Percentiles rank a stretch among this genome's conserved stretches.
Conservation (phyloP, 2,888 invertebrate species). For the Athripsodes cinereus region DNA sequence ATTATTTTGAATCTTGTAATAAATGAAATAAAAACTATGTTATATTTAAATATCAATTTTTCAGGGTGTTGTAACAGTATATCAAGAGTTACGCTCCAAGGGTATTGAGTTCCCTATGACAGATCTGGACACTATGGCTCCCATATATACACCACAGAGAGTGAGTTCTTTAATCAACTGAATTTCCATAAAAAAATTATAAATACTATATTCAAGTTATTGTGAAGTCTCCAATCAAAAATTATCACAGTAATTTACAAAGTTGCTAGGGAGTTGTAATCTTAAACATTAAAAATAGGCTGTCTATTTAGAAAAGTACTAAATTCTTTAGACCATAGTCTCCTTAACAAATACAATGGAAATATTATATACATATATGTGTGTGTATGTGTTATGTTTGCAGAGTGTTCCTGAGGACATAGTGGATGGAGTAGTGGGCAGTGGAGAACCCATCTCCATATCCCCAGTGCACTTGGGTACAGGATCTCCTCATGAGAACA, state of each 20-base stretch:
- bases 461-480: constrained; percentile 20
- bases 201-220: not conserved
- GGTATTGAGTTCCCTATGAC: constrained; percentile 98
- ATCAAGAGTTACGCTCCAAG: constrained; percentile 87
- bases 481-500: not conserved
- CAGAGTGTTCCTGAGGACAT: constrained; percentile 39
- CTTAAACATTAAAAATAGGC: too few relatives aligned
- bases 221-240: not conserved
- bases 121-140: constrained; percentile 88
- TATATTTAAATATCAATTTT: constrained; percentile 29
- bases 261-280: too few relatives aligned
- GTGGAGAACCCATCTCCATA: constrained; percentile 21
- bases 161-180: constrained; percentile 41
- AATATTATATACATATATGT: constrained; percentile 4
- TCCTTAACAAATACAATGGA: too few relatives aligned
- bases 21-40: too few relatives aligned
- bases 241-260: too few relatives aligned
- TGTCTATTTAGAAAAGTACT: too few relatives aligned
- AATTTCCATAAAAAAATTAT: not conserved
- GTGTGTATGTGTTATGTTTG: too few relatives aligned
- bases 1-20: too few relatives aligned
- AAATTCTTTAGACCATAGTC: too few relatives aligned
- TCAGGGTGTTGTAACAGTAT: constrained; percentile 88
- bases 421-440: constrained; percentile 25
- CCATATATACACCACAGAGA: constrained; percentile 87